phyloP scores from a whole-genome alignment of 2,888 invertebrate genomes.

The Chouioia cunea region DNA sequence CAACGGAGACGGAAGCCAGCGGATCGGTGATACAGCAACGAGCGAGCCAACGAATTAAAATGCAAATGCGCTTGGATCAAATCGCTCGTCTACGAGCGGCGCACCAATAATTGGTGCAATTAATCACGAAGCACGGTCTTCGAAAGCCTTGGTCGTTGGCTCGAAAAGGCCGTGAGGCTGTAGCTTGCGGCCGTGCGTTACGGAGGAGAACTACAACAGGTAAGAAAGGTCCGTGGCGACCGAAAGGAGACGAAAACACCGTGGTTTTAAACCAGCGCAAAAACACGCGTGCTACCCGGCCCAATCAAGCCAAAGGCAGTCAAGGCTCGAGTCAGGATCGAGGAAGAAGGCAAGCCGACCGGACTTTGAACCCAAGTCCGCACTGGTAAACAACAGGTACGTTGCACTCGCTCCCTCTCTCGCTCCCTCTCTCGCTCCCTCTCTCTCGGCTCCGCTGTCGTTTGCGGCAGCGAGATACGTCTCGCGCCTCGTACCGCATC shows the following conservation, averaged over 20 bases:
- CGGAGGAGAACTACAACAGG: background rate
- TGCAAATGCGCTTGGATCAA: slow-evolving; percentile 8
- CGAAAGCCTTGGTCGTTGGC: too few relatives aligned
- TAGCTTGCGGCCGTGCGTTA: background rate
- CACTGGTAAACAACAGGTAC: slow-evolving; percentile 67
- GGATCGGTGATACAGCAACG: too few relatives aligned
- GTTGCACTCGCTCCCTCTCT: slow-evolving; percentile 63
- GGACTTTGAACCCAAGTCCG: slow-evolving; percentile 65
- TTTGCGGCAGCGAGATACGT: too few relatives aligned
- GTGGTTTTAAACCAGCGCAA: slow-evolving; percentile 14
- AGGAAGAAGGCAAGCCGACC: slow-evolving; percentile 55
- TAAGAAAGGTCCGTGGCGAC: background rate
- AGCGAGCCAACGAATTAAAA: slow-evolving; percentile 4
- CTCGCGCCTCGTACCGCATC: too few relatives aligned
- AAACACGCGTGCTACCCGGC: too few relatives aligned
- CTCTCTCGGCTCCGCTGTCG: too few relatives aligned
- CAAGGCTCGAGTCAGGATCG: too few relatives aligned
- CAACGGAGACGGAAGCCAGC: too few relatives aligned
- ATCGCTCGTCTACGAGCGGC: background rate
- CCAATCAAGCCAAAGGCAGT: background rate
- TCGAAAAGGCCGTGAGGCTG: background rate
- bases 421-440: too few relatives aligned
- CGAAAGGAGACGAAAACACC: slow-evolving; percentile 23
- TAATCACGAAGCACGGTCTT: slow-evolving; percentile 12
- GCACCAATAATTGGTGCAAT: slow-evolving; percentile 18